A percentile compares a stretch with the other conserved stretches of the same genome.
Conservation (phyloP, 2,888 invertebrate genomes). For the Cephus pygmeus region DNA sequence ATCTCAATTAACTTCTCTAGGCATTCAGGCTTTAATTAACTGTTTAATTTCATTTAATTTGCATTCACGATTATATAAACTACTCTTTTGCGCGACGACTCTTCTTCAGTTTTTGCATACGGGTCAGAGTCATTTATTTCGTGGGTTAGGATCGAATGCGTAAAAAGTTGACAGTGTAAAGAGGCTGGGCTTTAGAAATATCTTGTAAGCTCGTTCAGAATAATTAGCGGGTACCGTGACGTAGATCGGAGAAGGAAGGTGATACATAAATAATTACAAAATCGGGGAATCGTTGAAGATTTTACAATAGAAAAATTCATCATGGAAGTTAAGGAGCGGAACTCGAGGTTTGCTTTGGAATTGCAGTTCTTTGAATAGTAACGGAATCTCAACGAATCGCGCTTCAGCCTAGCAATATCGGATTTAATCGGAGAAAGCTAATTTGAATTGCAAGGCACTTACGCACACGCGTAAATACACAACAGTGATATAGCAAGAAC, state of each 20-base stretch:
- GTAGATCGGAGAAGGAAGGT: not conserved
- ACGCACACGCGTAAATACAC: slow-evolving; percentile 43
- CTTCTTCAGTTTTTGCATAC: not conserved
- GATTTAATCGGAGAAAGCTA: slow-evolving; percentile 49
- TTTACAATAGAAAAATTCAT: too few relatives aligned
- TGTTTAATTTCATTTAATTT: slow-evolving; percentile 66
- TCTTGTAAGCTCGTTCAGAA: not conserved
- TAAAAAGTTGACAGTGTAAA: not conserved
- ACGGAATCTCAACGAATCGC: not conserved
- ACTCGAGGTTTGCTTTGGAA: not conserved
- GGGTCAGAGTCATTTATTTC: not conserved
- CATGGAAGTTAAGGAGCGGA: not conserved
- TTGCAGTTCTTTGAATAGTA: not conserved
- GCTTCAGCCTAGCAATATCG: slow-evolving; percentile 9
- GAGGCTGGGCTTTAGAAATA: not conserved
- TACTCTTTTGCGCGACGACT: slow-evolving; percentile 11
- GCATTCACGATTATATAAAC: slow-evolving; percentile 55
- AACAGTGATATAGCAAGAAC: slow-evolving; percentile 30
- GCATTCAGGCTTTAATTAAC: slow-evolving; percentile 60
- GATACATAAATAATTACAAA: not conserved
- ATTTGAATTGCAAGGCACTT: slow-evolving; percentile 58
- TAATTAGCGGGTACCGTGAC: not conserved
- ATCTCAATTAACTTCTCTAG: slow-evolving; percentile 65
- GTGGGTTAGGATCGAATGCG: not conserved
- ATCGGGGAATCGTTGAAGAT: not conserved